phyloP scores from a whole-genome alignment of 1,140 invertebrate species.

The Helicoverpa armigera region DNA sequence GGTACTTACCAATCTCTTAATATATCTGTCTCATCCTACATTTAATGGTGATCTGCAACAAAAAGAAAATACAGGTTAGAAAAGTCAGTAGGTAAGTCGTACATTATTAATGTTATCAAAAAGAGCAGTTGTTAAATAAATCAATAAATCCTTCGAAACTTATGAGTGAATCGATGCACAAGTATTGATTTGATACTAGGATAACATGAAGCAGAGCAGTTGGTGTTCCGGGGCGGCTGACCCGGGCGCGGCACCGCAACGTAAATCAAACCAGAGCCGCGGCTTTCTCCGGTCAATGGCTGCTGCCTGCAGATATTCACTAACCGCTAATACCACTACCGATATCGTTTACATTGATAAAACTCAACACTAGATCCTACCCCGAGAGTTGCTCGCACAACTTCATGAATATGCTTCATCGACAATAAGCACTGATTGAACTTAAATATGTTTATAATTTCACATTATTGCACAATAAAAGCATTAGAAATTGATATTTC shows the following conservation, averaged over 20 bases:
- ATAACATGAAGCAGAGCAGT: conserved; percentile 1
- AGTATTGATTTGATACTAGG: neutral
- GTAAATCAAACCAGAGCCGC: conserved; percentile 46
- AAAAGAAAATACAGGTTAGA: conserved; percentile 35
- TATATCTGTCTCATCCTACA: conserved; percentile 28
- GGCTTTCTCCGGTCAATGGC: conserved; percentile 49
- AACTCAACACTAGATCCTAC: neutral
- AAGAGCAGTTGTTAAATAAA: too few species aligned
- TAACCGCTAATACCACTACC: conserved; percentile 12
- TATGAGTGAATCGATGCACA: neutral
- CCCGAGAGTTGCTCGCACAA: neutral
- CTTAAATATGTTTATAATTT: too few species aligned
- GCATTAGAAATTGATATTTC: too few species aligned
- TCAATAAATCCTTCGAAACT: neutral
- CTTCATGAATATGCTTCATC: neutral
- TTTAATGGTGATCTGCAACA: conserved; percentile 60
- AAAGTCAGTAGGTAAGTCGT: too few species aligned
- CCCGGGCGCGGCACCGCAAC: conserved; percentile 6
- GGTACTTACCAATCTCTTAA: conserved; percentile 35
- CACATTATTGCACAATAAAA: too few species aligned
- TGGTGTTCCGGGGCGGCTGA: conserved; percentile 8
- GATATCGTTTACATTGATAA: conserved; percentile 35
- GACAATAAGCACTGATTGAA: neutral
- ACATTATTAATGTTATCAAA: too few species aligned
- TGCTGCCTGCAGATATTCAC: conserved; percentile 30